Conservation (phyloP, 2,113 vertebrate species). For the Melanerpes aurifrons region DNA sequence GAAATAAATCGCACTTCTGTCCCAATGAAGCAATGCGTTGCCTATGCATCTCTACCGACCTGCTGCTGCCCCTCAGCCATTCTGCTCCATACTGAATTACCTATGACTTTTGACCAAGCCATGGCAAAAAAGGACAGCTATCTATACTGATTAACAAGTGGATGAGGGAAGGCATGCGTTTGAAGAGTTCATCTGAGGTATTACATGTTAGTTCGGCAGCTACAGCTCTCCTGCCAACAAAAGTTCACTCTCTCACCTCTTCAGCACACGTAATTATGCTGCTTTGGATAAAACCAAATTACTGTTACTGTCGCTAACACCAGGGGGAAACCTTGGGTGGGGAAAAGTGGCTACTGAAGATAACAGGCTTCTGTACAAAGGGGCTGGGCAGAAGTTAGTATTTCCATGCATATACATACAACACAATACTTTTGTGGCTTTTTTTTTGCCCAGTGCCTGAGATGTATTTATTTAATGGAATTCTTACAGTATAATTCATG, state of each 20-base stretch:
- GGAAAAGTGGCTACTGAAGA: rapidly evolving
- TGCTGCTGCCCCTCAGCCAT: rapidly evolving
- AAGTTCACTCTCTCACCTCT: rapidly evolving
- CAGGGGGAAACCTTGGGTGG: not conserved
- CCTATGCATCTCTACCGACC: rapidly evolving
- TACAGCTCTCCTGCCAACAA: rapidly evolving
- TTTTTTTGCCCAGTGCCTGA: not conserved
- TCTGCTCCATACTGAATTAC: not conserved
- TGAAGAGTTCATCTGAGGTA: rapidly evolving
- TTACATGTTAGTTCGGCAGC: rapidly evolving
- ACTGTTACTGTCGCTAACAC: not conserved
- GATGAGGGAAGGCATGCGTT: no score
- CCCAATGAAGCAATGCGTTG: rapidly evolving
- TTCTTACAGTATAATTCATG: not conserved
- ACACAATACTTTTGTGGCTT: rapidly evolving
- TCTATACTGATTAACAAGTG: no score
- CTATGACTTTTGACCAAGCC: not conserved
- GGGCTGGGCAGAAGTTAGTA: no score
- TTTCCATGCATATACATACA: rapidly evolving
- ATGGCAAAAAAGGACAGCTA: rapidly evolving
- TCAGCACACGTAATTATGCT: rapidly evolving
- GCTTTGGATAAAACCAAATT: rapidly evolving
- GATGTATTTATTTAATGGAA: not conserved
- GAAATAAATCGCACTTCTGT: rapidly evolving
- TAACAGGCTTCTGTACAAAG: not conserved